Conservation (phyloP, 2,113 vertebrate species). For the Orcinus orca region DNA sequence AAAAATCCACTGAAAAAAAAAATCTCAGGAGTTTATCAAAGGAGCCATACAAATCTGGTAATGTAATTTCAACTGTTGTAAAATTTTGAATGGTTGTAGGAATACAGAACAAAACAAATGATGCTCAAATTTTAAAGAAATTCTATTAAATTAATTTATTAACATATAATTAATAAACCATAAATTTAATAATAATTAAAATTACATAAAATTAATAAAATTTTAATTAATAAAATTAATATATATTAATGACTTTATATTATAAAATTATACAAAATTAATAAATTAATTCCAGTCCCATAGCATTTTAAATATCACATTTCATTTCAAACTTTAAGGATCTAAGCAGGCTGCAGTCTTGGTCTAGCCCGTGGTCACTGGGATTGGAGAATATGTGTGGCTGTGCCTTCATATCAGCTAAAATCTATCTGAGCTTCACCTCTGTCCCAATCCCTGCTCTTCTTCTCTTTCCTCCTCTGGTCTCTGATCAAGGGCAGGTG, state of each 20-base stretch:
- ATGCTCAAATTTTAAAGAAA: background rate
- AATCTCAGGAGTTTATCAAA: background rate
- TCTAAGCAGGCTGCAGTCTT: background rate
- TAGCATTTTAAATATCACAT: background rate
- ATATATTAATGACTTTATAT: too few species aligned
- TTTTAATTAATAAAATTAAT: background rate
- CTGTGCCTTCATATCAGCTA: background rate
- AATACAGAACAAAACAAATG: background rate
- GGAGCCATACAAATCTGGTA: background rate
- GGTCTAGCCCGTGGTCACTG: background rate
- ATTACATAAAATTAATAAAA: background rate
- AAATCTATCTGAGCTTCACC: background rate
- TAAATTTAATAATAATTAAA: too few species aligned
- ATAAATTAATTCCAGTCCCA: background rate
- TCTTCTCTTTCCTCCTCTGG: fast-evolving
- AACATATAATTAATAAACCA: background rate
- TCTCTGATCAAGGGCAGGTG: fast-evolving
- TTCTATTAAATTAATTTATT: background rate
- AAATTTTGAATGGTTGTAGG: background rate
- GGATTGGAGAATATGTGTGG: background rate
- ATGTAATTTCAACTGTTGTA: background rate
- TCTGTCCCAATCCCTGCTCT: background rate
- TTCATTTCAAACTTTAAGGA: background rate
- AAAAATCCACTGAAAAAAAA: too few species aligned
- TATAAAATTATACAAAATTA: background rate